Conservation (phyloP, 2,888 invertebrate genomes). For the Choristoneura rosaceana region DNA sequence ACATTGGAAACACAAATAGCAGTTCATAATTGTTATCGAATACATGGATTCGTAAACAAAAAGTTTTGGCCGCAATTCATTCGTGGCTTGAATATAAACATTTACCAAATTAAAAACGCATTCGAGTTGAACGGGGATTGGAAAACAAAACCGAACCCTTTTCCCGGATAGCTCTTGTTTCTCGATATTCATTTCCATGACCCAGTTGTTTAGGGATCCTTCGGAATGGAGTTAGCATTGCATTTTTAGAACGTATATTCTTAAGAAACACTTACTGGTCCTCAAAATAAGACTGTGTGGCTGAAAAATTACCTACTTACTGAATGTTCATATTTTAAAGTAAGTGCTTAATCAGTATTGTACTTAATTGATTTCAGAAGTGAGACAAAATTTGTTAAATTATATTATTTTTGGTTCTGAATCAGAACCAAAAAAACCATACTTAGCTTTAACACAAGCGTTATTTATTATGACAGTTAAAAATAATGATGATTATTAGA, state of each 20-base stretch:
- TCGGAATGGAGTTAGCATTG: background rate
- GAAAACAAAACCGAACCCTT: constrained; percentile 17
- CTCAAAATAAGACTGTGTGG: no score
- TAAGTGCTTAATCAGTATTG: no score
- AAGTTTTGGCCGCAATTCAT: constrained; percentile 23
- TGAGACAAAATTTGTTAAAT: no score
- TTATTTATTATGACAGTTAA: no score
- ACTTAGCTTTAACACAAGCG: no score
- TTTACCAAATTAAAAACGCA: constrained; percentile 37
- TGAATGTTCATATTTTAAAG: no score
- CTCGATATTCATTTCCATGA: constrained; percentile 22
- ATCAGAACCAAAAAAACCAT: no score
- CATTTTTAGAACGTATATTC: background rate
- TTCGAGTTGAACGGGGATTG: constrained; percentile 32
- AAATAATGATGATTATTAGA: no score
- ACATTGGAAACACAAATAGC: constrained; percentile 7
- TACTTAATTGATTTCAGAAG: no score
- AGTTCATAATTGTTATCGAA: constrained; percentile 27
- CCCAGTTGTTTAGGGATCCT: constrained; percentile 9
- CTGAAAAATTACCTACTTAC: background rate
- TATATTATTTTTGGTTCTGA: no score
- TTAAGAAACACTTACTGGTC: background rate
- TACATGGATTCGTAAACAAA: constrained; percentile 28
- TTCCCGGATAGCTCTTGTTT: constrained; percentile 22
- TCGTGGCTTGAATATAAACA: constrained; percentile 34